Evolutionary conservation across 2,888 invertebrate genomes (phyloP), one percentile per base, ranked within the genome.

Genomic region (Drosophila glabriapex): DNA sequence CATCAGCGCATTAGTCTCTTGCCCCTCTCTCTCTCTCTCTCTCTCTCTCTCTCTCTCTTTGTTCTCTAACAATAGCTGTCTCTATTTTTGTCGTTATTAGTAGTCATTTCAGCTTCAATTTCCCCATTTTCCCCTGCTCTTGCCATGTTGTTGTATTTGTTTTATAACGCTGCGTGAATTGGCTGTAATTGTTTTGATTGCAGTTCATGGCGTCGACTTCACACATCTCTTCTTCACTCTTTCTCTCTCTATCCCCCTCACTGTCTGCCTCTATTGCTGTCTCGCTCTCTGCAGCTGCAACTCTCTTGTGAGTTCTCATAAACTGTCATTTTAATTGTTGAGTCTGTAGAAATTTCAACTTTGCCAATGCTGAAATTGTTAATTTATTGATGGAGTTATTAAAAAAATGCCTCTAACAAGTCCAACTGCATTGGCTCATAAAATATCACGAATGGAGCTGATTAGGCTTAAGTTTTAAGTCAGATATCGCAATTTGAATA

Each of bases 101-200:
- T 29, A 28, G 61, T 29, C 37, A 43, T 52, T 61, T 37, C 3
- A 50, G 53, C 35, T 35, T 39, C 2, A 39, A 41, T 62, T 62
- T 53, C 14, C 19, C 25, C 37, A 31, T 39, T 22, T 29, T 22
- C 46, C 49, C 22, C 33, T 12, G 52, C 39, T 46, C 37, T 35
- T 53, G 52, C 33, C 33, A 54, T 65, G 64, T 60, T 55, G 28
- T 28, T 76, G 70, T 64, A 80, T 76, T 70, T 76, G 66, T 73
- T 88, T 80, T 70, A 68, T 83, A 76, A 74, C 83, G 49, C 72
- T 74, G 76, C 79, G 83, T 83, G 89, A 90, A 88, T 87, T 91
- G 91, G 76, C 76, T 76, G 81, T 80, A 88, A 91, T 88, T 89
- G 91, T 83, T 91, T 89, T 88, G 91, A 91, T 89, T 91, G 91